Evolutionary conservation across 2,113 vertebrate genomes (phyloP), one percentile per base, ranked within the genome.

Genomic region (Felis chaus): DNA sequence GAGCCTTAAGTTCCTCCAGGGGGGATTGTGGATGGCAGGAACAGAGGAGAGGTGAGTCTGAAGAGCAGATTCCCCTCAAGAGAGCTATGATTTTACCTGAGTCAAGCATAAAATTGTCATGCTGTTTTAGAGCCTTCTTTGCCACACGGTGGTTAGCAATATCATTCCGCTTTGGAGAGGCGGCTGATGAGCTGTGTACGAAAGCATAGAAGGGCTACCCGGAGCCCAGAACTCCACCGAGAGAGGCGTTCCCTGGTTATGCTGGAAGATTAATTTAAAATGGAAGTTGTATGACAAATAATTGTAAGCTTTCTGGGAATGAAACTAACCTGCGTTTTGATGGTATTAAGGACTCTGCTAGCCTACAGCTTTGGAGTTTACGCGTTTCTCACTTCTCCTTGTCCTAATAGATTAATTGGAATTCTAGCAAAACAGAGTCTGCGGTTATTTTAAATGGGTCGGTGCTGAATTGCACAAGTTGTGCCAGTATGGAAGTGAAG

Each of bases 1-100:
- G 97, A 96, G 96, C 73, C 78, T 92, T 92, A 50, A 74, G 80
- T 95, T 97, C 78, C 92, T 97, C 97, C 78, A 83, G 61, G 71
- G 96, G 89, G 87, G 27, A 85, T n/a, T 90, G 84, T 41, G 89
- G 87, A 93, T 85, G 83, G 76, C 78, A 48, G 97, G 88, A 94
- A 88, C 27, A n/a, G 82, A 71, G 81, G 80, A 89, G 91, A 97
- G 96, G 96, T 97, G 73, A 95, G 66, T 36, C 91, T 97, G 80
- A 94, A 90, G 88, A 96, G 81, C 74, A 90, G 71, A 91, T 85
- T 82, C 93, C 87, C 63, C 94, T 97, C 71, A 57, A 87, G 94
- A 96, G 97, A 95, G 92, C 95, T 91, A 12, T 97, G 94, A 97
- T 96, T 95, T 96, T 95, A 95, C 90, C 76, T 81, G 97, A 97